Percentiles rank a stretch among this genome's conserved stretches.
Evolutionary conservation across 2,113 vertebrate species (phyloP).

Genomic region (Puntigrus tetrazona): DNA sequence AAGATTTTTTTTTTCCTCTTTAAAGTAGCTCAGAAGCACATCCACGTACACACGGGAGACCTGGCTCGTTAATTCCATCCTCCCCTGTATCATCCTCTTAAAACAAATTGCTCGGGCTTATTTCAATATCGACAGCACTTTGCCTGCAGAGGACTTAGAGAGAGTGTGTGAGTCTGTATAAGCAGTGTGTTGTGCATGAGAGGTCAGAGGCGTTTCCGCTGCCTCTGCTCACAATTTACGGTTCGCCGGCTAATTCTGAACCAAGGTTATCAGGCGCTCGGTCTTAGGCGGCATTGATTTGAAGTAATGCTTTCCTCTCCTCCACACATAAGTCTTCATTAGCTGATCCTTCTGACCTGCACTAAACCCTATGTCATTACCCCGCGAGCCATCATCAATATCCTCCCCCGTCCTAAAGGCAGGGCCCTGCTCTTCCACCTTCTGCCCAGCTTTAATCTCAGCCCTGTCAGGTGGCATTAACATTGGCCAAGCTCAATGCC

Average conservation of each 20-base stretch:
- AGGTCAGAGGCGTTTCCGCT: constrained; percentile 26
- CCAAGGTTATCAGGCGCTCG: constrained; percentile 57
- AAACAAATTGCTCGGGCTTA: constrained; percentile 47
- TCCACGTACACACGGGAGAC: constrained; percentile 20
- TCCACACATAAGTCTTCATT: constrained; percentile 65
- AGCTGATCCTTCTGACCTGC: constrained; percentile 58
- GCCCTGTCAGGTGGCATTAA: constrained; percentile 45
- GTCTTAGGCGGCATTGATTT: constrained; percentile 56
- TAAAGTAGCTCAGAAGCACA: not conserved
- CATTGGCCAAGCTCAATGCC: constrained; percentile 28
- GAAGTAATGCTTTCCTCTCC: constrained; percentile 57
- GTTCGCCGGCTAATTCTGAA: constrained; percentile 57
- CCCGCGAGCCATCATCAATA: constrained; percentile 54
- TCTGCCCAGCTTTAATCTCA: constrained; percentile 49
- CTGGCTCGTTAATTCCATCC: constrained; percentile 34
- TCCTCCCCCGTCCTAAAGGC: constrained; percentile 41
- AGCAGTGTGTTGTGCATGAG: constrained; percentile 11
- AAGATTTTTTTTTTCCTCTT: constrained; percentile 33
- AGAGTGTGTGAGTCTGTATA: not conserved
- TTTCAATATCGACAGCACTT: constrained; percentile 47
- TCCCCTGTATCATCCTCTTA: constrained; percentile 43
- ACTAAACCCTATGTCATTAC: constrained; percentile 58
- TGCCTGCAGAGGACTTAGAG: constrained; percentile 8
- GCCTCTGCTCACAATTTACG: constrained; percentile 48
- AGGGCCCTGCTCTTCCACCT: constrained; percentile 14